A percentile compares a stretch with the other conserved stretches of the same genome.
phyloP scores from a whole-genome alignment of 2,113 vertebrate species.

The Amblyopsis rosae region DNA sequence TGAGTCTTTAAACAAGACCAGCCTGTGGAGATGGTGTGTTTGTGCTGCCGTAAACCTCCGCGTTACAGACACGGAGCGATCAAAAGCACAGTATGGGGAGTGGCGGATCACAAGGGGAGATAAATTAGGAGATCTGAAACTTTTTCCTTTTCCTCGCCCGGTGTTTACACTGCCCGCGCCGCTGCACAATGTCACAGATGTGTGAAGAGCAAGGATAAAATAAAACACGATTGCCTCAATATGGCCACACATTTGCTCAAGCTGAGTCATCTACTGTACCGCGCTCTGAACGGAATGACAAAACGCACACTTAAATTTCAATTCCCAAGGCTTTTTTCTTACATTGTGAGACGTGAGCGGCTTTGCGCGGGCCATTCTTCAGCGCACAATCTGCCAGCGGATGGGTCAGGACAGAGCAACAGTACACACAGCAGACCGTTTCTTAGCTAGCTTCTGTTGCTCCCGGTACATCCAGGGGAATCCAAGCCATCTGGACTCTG shows the following conservation, averaged over 20 bases:
- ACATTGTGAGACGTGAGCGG: conserved; percentile 1
- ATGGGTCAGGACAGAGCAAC: conserved; percentile 31
- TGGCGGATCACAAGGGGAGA: conserved; percentile 44
- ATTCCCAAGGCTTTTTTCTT: conserved; percentile 19
- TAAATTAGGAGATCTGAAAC: conserved; percentile 47
- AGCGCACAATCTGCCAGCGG: conserved; percentile 8
- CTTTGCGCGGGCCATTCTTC: conserved; percentile 10
- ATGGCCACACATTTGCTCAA: conserved; percentile 11
- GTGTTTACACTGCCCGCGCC: conserved; percentile 39
- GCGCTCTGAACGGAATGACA: conserved; percentile 29
- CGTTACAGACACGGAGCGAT: conserved; percentile 48
- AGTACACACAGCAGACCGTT: conserved; percentile 42
- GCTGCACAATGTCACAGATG: conserved; percentile 50
- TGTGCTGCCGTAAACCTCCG: conserved; percentile 37
- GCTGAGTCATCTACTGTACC: conserved; percentile 16
- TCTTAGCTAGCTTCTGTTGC: conserved; percentile 67
- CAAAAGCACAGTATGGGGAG: conserved; percentile 34
- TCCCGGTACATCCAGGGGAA: conserved; percentile 66
- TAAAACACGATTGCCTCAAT: conserved; percentile 4
- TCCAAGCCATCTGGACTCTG: conserved; percentile 76
- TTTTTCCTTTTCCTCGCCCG: conserved; percentile 27
- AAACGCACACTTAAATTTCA: conserved; percentile 20
- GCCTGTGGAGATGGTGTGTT: conserved; percentile 41
- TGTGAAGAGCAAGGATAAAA: conserved; percentile 31
- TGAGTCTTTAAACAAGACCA: conserved; percentile 54